These are phyloP conservation scores for Xenentodon cancila DNA, from an alignment of 2,797 vertebrate species.

Conservation along the genomic window DNA sequence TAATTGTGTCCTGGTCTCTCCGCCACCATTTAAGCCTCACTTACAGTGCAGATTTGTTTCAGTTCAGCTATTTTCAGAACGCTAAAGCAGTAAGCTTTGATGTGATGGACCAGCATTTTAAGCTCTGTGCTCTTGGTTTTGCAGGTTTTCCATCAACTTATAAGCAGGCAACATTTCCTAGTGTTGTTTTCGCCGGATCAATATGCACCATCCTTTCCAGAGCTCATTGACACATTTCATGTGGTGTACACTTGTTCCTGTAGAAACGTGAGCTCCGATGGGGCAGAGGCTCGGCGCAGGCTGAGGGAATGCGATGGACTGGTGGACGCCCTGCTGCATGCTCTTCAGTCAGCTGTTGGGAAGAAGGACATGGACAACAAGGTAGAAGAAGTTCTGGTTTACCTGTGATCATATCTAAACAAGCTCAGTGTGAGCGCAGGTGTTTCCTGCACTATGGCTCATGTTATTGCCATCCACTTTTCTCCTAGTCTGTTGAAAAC, in stretches of 20 bases:
- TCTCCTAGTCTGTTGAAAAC: conserved; percentile 95
- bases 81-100: too few relatives aligned
- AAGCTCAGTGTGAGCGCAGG: background rate
- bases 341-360: conserved; percentile 94
- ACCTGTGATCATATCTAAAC: rapidly evolving
- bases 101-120: too few relatives aligned
- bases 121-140: too few relatives aligned
- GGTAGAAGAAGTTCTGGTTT: conserved; percentile 72
- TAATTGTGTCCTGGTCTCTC: too few relatives aligned
- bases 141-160: too few relatives aligned
- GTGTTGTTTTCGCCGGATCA: background rate
- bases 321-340: conserved; percentile 95
- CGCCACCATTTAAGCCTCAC: too few relatives aligned
- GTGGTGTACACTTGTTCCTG: conserved; percentile 1
- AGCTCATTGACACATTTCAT: background rate
- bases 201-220: background rate
- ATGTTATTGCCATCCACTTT: background rate
- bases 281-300: conserved; percentile 93
- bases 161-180: too few relatives aligned
- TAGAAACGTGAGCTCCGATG: conserved; percentile 98
- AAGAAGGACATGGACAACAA: conserved; percentile 99
- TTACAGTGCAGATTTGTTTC: too few relatives aligned
- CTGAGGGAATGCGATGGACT: conserved; percentile 95
- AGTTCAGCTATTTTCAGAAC: too few relatives aligned
- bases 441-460: background rate